Evolutionary conservation across 2,113 vertebrate species (phyloP).

Genomic region (Sapayoa aenigma): DNA sequence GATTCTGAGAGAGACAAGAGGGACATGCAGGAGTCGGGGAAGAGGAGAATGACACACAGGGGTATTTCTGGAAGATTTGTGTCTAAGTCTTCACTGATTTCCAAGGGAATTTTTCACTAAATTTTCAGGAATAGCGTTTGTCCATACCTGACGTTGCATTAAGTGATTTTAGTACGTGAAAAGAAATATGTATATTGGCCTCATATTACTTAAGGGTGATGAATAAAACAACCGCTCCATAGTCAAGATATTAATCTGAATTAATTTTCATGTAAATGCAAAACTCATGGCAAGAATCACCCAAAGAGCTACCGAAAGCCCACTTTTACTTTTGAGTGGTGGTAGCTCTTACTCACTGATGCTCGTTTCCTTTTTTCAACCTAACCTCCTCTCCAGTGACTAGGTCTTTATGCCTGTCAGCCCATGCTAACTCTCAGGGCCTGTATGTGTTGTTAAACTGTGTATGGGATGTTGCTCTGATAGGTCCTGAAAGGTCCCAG

Average conservation of each 20-base stretch:
- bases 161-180: not conserved
- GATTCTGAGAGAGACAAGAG: not conserved
- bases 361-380: not conserved
- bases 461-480: not conserved
- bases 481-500: not conserved
- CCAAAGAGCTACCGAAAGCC: not conserved
- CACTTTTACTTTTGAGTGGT: not conserved
- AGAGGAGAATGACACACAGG: not conserved
- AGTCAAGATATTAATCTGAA: not conserved
- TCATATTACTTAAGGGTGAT: not conserved
- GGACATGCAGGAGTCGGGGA: fast-evolving
- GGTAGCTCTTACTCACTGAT: not conserved
- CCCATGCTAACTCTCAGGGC: not conserved
- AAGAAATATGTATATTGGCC: not conserved
- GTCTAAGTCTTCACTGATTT: not conserved
- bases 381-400: not conserved
- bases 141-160: not conserved
- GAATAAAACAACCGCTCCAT: not conserved
- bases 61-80: not conserved
- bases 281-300: not conserved
- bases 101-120: not conserved
- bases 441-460: not conserved
- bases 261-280: not conserved
- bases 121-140: not conserved
- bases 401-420: not conserved